phyloP scores from a whole-genome alignment of 2,113 vertebrate genomes.

The Pelusios castaneus region DNA sequence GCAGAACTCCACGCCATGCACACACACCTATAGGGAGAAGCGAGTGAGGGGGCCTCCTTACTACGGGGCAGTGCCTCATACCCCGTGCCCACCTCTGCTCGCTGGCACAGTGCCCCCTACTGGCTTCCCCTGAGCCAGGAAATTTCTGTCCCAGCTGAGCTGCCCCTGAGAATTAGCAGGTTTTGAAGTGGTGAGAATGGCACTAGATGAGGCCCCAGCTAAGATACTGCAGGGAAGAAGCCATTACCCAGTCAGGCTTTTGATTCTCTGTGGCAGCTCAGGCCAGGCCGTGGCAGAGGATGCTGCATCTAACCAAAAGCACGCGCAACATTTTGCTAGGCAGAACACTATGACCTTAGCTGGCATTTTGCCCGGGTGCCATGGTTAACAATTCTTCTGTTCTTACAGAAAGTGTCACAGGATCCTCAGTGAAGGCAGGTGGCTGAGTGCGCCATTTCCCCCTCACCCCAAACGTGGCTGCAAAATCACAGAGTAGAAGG shows the following conservation, averaged over 20 bases:
- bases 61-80: not conserved
- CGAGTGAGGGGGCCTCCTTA: too few relatives aligned
- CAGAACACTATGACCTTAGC: not conserved
- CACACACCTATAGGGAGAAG: too few relatives aligned
- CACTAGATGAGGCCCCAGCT: not conserved
- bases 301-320: not conserved
- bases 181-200: not conserved
- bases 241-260: not conserved
- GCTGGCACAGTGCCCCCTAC: not conserved
- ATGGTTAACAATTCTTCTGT: not conserved
- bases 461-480: not conserved
- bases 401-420: not conserved
- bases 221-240: too few relatives aligned
- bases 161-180: too few relatives aligned
- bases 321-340: too few relatives aligned
- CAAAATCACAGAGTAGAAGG: too few relatives aligned
- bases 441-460: not conserved
- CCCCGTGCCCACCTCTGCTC: not conserved
- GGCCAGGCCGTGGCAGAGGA: not conserved
- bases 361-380: not conserved
- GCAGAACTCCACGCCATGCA: not conserved
- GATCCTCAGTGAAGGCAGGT: not conserved
- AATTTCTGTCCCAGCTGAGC: not conserved
- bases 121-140: not conserved
- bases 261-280: too few relatives aligned